Evolutionary conservation across 2,797 vertebrate genomes (phyloP).

Genomic region (Novumbra hubbsi): DNA sequence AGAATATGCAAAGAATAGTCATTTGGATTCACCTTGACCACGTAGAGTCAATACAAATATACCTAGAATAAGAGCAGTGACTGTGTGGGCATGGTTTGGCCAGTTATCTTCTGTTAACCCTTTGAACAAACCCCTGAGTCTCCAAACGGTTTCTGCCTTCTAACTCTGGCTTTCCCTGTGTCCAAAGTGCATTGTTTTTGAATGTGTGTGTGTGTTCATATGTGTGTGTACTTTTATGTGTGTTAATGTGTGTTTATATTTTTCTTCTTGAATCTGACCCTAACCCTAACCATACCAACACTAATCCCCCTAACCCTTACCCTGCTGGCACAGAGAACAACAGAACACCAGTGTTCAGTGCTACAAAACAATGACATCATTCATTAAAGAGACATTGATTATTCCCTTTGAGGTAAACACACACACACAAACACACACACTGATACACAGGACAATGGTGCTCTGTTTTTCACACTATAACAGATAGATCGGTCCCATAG

Average conservation of each 20-base stretch:
- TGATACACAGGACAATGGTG: conserved; percentile 41
- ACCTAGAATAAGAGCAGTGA: no score
- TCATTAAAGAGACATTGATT: conserved; percentile 46
- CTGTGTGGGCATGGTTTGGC: no score
- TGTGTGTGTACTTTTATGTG: background rate
- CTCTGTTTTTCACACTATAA: conserved; percentile 6
- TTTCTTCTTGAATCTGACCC: background rate
- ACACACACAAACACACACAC: conserved; percentile 6
- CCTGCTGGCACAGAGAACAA: background rate
- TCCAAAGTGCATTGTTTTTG: background rate
- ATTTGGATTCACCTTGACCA: conserved; percentile 22
- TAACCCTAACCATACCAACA: no score
- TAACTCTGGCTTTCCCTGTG: background rate
- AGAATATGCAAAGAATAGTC: conserved; percentile 13
- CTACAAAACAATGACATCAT: conserved; percentile 46
- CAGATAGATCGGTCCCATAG: conserved; percentile 27
- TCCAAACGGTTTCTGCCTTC: no score
- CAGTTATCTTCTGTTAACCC: background rate
- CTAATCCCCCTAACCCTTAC: background rate
- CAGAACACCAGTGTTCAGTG: conserved; percentile 34
- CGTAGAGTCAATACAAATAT: background rate
- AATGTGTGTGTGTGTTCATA: background rate
- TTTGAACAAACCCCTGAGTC: background rate
- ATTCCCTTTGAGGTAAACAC: conserved; percentile 38
- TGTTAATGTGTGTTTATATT: conserved; percentile 2